These are phyloP conservation scores for Pomatostomus ruficeps DNA, from an alignment of 2,113 vertebrate species.

Conservation along the genomic window DNA sequence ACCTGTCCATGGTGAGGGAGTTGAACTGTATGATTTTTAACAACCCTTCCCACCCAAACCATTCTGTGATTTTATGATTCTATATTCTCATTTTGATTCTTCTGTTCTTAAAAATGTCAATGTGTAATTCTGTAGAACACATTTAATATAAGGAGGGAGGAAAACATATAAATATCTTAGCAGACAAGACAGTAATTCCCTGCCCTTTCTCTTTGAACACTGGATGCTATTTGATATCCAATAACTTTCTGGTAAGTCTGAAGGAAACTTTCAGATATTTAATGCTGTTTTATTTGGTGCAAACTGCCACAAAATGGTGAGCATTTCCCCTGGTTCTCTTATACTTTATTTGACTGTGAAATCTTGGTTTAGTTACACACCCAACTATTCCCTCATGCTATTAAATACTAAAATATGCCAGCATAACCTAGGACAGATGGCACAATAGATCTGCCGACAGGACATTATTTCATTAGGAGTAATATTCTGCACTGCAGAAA, in stretches of 20 bases:
- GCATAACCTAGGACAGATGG: conserved; percentile 24
- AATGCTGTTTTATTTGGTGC: conserved; percentile 50
- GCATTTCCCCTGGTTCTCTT: conserved; percentile 18
- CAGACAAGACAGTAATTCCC: conserved; percentile 50
- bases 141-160: conserved; percentile 35
- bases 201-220: conserved; percentile 50
- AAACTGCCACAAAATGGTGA: conserved; percentile 49
- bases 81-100: background rate
- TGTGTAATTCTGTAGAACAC: conserved; percentile 23
- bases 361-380: conserved; percentile 44
- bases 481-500: conserved; percentile 40
- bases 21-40: background rate
- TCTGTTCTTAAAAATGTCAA: background rate
- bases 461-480: conserved; percentile 9
- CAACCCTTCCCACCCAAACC: background rate
- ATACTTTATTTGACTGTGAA: conserved; percentile 51
- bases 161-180: conserved; percentile 55
- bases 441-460: conserved; percentile 23
- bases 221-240: conserved; percentile 51
- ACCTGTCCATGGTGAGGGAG: background rate
- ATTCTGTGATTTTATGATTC: background rate
- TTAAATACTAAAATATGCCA: conserved; percentile 3
- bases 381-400: conserved; percentile 15
- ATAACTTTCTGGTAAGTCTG: conserved; percentile 33
- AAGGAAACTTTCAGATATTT: conserved; percentile 48